Percentiles rank a stretch among this genome's conserved stretches.
These are phyloP conservation scores for Anarsia innoxiella DNA, from an alignment of 2,888 invertebrate genomes.

Conservation along the genomic window DNA sequence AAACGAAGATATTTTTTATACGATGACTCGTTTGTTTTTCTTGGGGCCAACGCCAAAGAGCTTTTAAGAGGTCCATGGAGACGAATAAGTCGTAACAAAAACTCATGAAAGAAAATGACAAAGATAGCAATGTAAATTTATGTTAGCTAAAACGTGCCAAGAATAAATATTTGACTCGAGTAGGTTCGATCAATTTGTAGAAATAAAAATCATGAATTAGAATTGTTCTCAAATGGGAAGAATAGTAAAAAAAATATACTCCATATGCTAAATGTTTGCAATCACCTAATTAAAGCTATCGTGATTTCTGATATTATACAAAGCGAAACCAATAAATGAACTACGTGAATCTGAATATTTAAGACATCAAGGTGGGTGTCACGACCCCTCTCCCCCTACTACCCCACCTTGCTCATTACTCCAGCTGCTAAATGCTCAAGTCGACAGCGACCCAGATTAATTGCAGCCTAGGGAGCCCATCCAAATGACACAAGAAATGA, in stretches of 20 bases:
- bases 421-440: constrained; percentile 33
- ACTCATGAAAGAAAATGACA: constrained; percentile 19
- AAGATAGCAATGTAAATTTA: constrained; percentile 17
- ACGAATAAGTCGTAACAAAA: constrained; percentile 23
- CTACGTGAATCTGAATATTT: constrained; percentile 44
- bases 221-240: not conserved
- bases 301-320: no score
- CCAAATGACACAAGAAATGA: constrained; percentile 25
- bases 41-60: constrained; percentile 17
- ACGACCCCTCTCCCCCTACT: constrained; percentile 24
- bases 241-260: no score
- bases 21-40: constrained; percentile 19
- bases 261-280: no score
- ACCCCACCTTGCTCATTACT: no score
- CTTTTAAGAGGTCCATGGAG: constrained; percentile 22
- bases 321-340: no score
- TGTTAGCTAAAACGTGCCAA: constrained; percentile 16
- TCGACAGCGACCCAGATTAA: constrained; percentile 40
- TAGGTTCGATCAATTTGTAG: constrained; percentile 6
- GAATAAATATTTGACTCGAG: constrained; percentile 16
- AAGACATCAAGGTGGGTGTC: constrained; percentile 43
- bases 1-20: constrained; percentile 12
- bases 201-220: constrained; percentile 1
- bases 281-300: no score
- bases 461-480: constrained; percentile 32